Conservation (phyloP, 1,140 invertebrate genomes). For the Adelges cooleyi region DNA sequence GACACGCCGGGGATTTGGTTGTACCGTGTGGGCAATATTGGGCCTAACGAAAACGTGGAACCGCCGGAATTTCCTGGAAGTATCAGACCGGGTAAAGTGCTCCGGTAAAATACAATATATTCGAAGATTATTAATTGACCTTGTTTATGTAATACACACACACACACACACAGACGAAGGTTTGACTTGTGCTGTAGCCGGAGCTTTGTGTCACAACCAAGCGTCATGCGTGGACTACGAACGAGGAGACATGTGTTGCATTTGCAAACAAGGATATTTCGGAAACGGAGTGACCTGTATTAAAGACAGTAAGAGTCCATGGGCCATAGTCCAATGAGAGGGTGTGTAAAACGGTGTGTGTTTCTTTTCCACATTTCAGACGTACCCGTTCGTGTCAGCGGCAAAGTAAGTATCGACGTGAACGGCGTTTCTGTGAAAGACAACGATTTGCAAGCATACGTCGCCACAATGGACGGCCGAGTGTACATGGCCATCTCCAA, state of each 20-base stretch:
- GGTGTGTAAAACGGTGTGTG: neutral
- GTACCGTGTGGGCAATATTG: constrained; percentile 61
- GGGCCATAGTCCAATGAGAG: too few relatives aligned
- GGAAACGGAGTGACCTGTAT: constrained; percentile 87
- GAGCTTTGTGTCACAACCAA: constrained; percentile 63
- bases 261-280: constrained; percentile 65
- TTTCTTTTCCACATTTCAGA: constrained; percentile 42
- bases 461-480: constrained; percentile 75
- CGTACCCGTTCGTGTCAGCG: constrained; percentile 69
- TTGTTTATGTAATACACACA: too few relatives aligned
- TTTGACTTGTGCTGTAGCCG: constrained; percentile 42
- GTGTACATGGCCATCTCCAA: constrained; percentile 83
- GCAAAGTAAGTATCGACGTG: constrained; percentile 65
- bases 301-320: constrained; percentile 48
- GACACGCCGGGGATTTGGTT: constrained; percentile 71
- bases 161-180: constrained; percentile 36
- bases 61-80: constrained; percentile 46
- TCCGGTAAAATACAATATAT: neutral
- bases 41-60: constrained; percentile 48
- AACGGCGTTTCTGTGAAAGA: constrained; percentile 62
- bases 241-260: constrained; percentile 70
- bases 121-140: neutral
- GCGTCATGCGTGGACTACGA: constrained; percentile 71
- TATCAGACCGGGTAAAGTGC: neutral
- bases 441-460: constrained; percentile 82